phyloP scores from a whole-genome alignment of 2,888 invertebrate genomes.

The Crematogaster levior region DNA sequence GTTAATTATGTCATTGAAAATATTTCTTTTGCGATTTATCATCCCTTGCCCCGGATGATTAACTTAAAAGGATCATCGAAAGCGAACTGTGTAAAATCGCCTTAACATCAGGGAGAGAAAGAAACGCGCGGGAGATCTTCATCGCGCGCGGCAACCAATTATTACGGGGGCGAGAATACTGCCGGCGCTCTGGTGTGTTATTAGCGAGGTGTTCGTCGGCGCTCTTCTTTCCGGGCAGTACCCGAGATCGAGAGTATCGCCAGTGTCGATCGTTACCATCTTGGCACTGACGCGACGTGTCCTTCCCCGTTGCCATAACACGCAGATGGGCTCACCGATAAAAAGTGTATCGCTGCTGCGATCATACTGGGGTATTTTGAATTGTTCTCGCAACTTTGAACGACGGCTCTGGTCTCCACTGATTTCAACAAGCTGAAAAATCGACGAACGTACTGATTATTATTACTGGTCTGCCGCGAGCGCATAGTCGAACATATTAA shows the following conservation, averaged over 20 bases:
- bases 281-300: constrained; percentile 52
- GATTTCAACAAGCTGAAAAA: constrained; percentile 33
- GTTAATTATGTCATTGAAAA: neutral
- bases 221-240: constrained; percentile 66
- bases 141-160: constrained; percentile 73
- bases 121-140: constrained; percentile 69
- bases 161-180: constrained; percentile 76
- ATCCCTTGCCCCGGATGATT: neutral
- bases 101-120: constrained; percentile 53
- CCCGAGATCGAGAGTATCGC: constrained; percentile 67
- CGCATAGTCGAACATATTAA: constrained; percentile 19
- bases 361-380: constrained; percentile 33
- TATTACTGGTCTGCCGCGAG: neutral
- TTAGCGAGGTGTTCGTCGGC: constrained; percentile 69
- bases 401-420: neutral
- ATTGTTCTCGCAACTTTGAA: constrained; percentile 46
- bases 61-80: neutral
- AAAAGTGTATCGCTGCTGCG: constrained; percentile 49
- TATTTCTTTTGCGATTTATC: neutral
- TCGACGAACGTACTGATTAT: constrained; percentile 18
- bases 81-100: constrained; percentile 34
- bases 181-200: constrained; percentile 67
- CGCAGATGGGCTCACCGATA: constrained; percentile 48
- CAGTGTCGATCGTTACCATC: constrained; percentile 67
- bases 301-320: constrained; percentile 45